Evolutionary conservation across 2,888 invertebrate genomes (phyloP).

Genomic region (Bombylius discolor): DNA sequence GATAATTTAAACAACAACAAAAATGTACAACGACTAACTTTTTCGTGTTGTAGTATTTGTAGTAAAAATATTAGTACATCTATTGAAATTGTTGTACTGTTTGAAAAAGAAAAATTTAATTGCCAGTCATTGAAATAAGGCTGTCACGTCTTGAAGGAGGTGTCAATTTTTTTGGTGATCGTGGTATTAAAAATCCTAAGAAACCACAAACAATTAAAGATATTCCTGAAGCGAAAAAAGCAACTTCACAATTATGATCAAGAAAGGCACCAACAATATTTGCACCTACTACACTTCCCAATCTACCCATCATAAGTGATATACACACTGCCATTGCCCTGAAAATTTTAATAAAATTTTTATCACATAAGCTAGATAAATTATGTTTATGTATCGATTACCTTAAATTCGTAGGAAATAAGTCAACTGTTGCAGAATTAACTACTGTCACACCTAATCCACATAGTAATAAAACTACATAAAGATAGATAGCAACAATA

Average conservation of each 20-base stretch:
- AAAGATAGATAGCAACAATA: slow-evolving; percentile 23
- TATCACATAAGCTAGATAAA: neutral
- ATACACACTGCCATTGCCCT: slow-evolving; percentile 42
- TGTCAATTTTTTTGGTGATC: slow-evolving; percentile 9
- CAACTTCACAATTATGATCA: slow-evolving; percentile 35
- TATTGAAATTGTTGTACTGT: no score
- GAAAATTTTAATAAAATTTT: slow-evolving; percentile 10
- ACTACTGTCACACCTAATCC: slow-evolving; percentile 27
- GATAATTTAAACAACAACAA: no score
- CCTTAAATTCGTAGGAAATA: slow-evolving; percentile 31
- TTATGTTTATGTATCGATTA: slow-evolving; percentile 7
- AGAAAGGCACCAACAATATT: slow-evolving; percentile 37
- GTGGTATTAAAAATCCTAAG: slow-evolving; percentile 22
- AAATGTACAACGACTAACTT: no score
- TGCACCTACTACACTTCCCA: slow-evolving; percentile 39
- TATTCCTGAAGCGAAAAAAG: slow-evolving; percentile 28
- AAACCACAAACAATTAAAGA: slow-evolving; percentile 21
- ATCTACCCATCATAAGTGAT: slow-evolving; percentile 40
- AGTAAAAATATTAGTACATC: no score
- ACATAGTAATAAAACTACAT: slow-evolving; percentile 21
- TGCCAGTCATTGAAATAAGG: slow-evolving; percentile 24
- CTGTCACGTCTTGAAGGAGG: slow-evolving; percentile 18
- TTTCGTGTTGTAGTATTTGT: no score
- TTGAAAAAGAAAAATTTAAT: slow-evolving; percentile 12
- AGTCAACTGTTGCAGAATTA: slow-evolving; percentile 28